Conservation (phyloP, 2,797 vertebrate genomes). For the Micrastur ruficollis region DNA sequence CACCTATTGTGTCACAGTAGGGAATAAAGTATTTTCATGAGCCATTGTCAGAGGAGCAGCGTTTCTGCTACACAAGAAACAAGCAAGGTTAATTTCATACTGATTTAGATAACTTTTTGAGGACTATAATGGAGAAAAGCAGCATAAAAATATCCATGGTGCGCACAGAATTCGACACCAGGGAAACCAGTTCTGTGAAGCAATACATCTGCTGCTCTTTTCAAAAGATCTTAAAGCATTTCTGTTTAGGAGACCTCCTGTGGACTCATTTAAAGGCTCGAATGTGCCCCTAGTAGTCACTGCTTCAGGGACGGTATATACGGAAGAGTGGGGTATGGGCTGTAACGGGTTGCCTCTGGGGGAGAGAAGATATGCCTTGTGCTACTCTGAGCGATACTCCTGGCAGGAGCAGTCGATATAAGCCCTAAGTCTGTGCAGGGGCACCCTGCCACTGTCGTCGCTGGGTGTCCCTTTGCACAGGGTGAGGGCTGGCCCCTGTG, state of each 20-base stretch:
- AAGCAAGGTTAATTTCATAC: constrained; percentile 66
- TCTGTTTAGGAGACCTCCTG: neutral
- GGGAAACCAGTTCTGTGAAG: constrained; percentile 43
- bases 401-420: neutral
- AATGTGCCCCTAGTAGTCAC: neutral
- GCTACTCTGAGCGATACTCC: neutral
- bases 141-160: constrained; percentile 16
- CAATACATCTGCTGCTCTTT: constrained; percentile 45
- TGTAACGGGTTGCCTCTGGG: neutral
- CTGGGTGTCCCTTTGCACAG: too few species aligned
- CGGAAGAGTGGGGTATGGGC: neutral
- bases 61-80: constrained; percentile 36
- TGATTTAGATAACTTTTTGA: constrained; percentile 49
- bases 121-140: constrained; percentile 49
- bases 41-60: constrained; percentile 20
- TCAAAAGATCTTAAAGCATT: constrained; percentile 51
- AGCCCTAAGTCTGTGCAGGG: neutral
- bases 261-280: neutral
- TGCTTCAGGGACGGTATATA: neutral
- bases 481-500: fast-evolving
- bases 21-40: constrained; percentile 28
- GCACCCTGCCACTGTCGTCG: fast-evolving
- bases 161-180: constrained; percentile 1
- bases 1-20: constrained; percentile 24
- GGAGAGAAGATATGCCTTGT: neutral